Evolutionary conservation across 1,140 invertebrate species (phyloP).

Genomic region (Trichonephila clavipes): DNA sequence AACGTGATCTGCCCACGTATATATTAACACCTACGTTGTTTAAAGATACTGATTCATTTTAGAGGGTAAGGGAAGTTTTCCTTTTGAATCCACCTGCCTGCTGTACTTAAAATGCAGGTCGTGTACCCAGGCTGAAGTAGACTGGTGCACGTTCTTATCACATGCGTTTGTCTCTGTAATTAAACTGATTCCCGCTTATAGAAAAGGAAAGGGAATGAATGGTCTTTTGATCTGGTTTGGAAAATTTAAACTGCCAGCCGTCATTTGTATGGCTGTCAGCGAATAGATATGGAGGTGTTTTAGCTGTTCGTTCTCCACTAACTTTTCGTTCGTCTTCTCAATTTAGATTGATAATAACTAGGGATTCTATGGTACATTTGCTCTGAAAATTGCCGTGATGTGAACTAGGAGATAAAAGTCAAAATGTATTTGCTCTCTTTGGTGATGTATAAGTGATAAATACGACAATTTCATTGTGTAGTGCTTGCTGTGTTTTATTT

Average conservation of each 20-base stretch:
- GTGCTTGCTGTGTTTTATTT: no score
- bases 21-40: background rate
- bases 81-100: constrained; percentile 12
- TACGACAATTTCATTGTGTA: no score
- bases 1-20: constrained; percentile 47
- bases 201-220: constrained; percentile 42
- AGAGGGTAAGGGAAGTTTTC: background rate
- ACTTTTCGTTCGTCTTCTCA: background rate
- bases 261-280: background rate
- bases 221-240: background rate
- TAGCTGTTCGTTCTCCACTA: background rate
- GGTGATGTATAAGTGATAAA: no score
- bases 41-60: background rate
- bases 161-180: constrained; percentile 30
- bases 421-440: no score
- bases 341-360: background rate
- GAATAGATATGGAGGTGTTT: background rate
- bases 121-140: constrained; percentile 1
- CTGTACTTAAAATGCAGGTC: constrained; percentile 27
- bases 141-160: background rate
- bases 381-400: no score
- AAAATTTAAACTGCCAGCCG: background rate
- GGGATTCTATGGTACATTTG: no score
- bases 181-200: background rate
- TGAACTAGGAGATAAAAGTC: no score